Evolutionary conservation across 2,113 vertebrate genomes (phyloP).

Genomic region (Pyxicephalus adspersus): DNA sequence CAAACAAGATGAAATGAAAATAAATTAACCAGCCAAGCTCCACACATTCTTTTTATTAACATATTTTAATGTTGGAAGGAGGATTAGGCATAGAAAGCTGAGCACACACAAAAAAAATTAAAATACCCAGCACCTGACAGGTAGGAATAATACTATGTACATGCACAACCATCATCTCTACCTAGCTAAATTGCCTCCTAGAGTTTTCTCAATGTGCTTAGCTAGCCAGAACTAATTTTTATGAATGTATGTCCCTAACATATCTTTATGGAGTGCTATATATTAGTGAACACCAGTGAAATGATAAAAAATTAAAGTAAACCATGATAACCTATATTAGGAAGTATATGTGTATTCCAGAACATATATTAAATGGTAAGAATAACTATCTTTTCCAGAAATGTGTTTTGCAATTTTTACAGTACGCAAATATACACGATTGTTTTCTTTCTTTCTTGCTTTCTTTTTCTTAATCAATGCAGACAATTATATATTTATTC

Average conservation of each 20-base stretch:
- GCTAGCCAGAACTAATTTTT: no score
- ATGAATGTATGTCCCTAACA: neutral
- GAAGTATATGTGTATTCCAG: no score
- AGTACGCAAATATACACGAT: no score
- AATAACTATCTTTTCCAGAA: no score
- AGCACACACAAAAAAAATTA: neutral
- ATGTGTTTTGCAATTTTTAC: no score
- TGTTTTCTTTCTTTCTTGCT: no score
- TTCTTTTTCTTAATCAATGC: no score
- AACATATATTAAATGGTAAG: no score
- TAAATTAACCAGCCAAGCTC: neutral
- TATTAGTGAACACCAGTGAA: no score
- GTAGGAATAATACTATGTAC: neutral
- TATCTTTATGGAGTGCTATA: neutral
- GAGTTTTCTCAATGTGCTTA: neutral
- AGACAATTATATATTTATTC: no score
- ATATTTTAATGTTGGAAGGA: neutral
- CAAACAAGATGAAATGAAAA: slow-evolving; percentile 27
- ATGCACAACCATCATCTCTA: neutral
- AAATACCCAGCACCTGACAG: neutral
- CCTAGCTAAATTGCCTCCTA: neutral
- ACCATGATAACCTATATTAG: no score
- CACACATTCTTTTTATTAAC: neutral
- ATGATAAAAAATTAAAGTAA: no score
- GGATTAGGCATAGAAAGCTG: slow-evolving; percentile 5